Evolutionary conservation across 1,140 invertebrate species (phyloP).

Genomic region (Neodiprion virginianus): DNA sequence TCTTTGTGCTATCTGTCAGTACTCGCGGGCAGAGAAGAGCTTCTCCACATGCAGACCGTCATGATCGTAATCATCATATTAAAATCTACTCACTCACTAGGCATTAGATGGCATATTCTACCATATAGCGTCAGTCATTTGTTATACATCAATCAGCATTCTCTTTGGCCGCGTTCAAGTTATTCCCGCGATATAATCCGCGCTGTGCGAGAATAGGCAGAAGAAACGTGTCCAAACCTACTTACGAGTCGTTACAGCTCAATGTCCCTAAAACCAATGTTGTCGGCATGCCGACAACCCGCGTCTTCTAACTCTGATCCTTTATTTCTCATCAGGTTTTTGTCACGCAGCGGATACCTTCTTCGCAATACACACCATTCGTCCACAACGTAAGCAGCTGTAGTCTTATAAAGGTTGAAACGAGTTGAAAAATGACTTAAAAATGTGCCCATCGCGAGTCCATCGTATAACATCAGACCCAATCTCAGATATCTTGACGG

Average conservation of each 20-base stretch:
- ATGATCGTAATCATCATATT: slow-evolving; percentile 5
- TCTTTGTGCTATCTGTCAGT: neutral
- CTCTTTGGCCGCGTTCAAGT: neutral
- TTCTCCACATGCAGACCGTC: neutral
- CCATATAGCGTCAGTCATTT: neutral
- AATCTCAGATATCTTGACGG: no score
- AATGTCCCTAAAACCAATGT: neutral
- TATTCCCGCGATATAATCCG: neutral
- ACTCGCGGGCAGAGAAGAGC: neutral
- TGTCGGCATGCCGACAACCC: neutral
- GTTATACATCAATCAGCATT: neutral
- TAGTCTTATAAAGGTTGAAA: neutral
- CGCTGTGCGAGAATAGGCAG: neutral
- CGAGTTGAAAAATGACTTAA: neutral
- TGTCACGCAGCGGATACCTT: neutral
- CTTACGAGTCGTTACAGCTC: neutral
- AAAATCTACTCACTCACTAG: slow-evolving; percentile 3
- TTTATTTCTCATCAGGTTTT: neutral
- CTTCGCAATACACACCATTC: neutral
- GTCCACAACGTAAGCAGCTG: neutral
- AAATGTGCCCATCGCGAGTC: neutral
- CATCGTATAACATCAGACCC: neutral
- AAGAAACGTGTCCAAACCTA: neutral
- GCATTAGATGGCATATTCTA: neutral
- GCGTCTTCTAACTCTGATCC: neutral